phyloP scores from a whole-genome alignment of 2,113 vertebrate genomes.

The Laticauda laticaudata region DNA sequence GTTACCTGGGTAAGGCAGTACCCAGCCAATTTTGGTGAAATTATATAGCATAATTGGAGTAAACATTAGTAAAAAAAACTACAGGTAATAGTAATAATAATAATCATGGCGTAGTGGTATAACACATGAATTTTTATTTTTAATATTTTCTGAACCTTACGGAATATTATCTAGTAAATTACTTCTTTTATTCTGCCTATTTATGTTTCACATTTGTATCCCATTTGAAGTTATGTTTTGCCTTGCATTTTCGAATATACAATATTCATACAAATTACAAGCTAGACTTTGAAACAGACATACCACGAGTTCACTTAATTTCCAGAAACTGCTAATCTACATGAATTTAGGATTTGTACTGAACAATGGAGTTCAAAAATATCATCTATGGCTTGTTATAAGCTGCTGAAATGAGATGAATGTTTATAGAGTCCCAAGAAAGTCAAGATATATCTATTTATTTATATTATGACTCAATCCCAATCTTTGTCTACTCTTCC shows the following conservation, averaged over 20 bases:
- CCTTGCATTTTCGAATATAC: slow-evolving; percentile 31
- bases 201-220: slow-evolving; percentile 34
- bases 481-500: background rate
- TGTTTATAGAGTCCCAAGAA: background rate
- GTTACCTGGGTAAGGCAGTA: slow-evolving; percentile 44
- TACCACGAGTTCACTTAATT: slow-evolving; percentile 23
- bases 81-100: slow-evolving; percentile 31
- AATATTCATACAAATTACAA: slow-evolving; percentile 31
- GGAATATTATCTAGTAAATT: slow-evolving; percentile 49
- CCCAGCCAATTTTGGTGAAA: slow-evolving; percentile 49
- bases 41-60: slow-evolving; percentile 46
- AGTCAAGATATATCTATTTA: background rate
- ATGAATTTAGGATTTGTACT: background rate
- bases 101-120: slow-evolving; percentile 48
- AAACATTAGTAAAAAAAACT: slow-evolving; percentile 13
- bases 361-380: slow-evolving; percentile 27
- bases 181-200: slow-evolving; percentile 36
- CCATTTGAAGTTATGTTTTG: slow-evolving; percentile 14
- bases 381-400: background rate
- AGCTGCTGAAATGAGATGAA: background rate
- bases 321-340: slow-evolving; percentile 21
- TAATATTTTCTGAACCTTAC: slow-evolving; percentile 49
- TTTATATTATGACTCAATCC: too few species aligned
- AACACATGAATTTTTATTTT: slow-evolving; percentile 46
- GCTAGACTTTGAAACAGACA: slow-evolving; percentile 16